phyloP scores from a whole-genome alignment of 2,113 vertebrate species.

The Erinaceus europaeus region DNA sequence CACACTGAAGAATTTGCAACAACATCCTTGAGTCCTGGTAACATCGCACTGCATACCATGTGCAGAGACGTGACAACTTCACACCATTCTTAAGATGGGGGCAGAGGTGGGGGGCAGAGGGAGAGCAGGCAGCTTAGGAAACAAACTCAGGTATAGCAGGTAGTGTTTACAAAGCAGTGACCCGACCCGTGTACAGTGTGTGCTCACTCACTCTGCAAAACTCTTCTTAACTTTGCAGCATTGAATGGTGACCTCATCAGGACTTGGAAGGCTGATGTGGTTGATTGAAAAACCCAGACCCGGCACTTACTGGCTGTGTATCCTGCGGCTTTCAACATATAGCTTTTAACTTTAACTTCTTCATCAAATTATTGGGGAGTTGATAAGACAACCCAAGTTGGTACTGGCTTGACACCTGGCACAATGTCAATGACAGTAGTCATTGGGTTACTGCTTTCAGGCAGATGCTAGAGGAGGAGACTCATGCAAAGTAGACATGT shows the following conservation, averaged over 20 bases:
- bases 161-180: neutral
- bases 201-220: neutral
- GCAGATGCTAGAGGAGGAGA: too few species aligned
- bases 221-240: neutral
- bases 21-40: slow-evolving; percentile 44
- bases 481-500: too few species aligned
- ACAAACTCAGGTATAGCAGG: neutral
- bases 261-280: neutral
- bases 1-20: slow-evolving; percentile 46
- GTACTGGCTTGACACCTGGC: too few species aligned
- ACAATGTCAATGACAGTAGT: too few species aligned
- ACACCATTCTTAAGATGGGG: slow-evolving; percentile 48
- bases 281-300: neutral
- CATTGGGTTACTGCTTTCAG: too few species aligned
- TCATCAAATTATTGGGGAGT: too few species aligned
- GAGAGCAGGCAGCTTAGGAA: neutral
- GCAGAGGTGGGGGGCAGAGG: neutral
- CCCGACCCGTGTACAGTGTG: neutral
- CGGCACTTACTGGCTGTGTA: neutral
- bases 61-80: slow-evolving; percentile 25
- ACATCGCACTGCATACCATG: neutral
- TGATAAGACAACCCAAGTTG: too few species aligned
- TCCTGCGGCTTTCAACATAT: too few species aligned
- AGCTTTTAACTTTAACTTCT: too few species aligned
- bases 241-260: neutral